phyloP scores from a whole-genome alignment of 2,888 invertebrate species.

The Noctua fimbriata region DNA sequence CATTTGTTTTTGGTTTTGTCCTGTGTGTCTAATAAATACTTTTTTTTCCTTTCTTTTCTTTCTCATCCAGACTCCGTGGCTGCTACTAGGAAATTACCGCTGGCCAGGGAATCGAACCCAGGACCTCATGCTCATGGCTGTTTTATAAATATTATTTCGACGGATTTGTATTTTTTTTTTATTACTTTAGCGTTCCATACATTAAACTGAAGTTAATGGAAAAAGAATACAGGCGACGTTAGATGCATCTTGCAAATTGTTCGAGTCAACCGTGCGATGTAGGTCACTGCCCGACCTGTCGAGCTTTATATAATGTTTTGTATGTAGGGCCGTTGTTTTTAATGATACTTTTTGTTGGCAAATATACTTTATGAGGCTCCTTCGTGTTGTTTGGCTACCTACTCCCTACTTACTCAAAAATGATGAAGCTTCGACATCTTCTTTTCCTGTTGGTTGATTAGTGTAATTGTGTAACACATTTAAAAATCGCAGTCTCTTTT shows the following conservation, averaged over 20 bases:
- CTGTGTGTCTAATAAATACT: too few species aligned
- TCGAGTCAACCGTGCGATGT: constrained; percentile 37
- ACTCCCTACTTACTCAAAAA: not conserved
- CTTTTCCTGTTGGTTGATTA: too few species aligned
- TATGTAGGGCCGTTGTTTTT: not conserved
- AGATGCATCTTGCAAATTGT: constrained; percentile 52
- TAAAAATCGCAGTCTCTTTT: not conserved
- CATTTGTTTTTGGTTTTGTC: too few species aligned
- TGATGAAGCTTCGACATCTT: not conserved
- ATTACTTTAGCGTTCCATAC: not conserved
- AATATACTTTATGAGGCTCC: not conserved
- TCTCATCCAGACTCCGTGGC: not conserved
- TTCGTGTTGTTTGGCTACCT: not conserved
- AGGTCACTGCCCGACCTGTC: constrained; percentile 34
- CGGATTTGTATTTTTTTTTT: not conserved
- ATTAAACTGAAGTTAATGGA: constrained; percentile 34
- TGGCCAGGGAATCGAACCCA: not conserved
- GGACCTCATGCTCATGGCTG: not conserved
- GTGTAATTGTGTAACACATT: too few species aligned
- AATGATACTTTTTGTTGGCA: not conserved
- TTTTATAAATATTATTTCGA: not conserved
- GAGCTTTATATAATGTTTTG: constrained; percentile 3
- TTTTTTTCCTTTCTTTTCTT: too few species aligned
- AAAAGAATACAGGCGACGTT: constrained; percentile 37
- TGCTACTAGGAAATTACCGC: not conserved